Percentiles rank a stretch among this genome's conserved stretches.
These are phyloP conservation scores for Platysteira castanea DNA, from an alignment of 2,113 vertebrate genomes.

Conservation along the genomic window DNA sequence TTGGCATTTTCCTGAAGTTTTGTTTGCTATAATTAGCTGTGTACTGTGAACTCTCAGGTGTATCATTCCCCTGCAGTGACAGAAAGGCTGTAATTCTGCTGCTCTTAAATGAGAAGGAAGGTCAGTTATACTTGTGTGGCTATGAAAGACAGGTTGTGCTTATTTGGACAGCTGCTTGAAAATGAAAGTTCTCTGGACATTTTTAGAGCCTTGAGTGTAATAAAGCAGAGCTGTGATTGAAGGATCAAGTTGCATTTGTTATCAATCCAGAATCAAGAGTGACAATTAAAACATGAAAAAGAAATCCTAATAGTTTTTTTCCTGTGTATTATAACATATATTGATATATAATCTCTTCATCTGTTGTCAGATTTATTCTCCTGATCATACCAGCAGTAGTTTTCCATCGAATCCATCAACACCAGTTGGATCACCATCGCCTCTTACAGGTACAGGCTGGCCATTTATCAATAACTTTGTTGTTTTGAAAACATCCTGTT, in stretches of 20 bases:
- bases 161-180: conserved; percentile 45
- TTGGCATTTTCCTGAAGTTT: background rate
- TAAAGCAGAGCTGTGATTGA: conserved; percentile 64
- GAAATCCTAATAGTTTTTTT: conserved; percentile 30
- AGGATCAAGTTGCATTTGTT: conserved; percentile 22
- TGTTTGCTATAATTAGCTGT: background rate
- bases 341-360: conserved; percentile 6
- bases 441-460: conserved; percentile 84
- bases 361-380: conserved; percentile 94
- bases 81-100: background rate
- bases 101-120: background rate
- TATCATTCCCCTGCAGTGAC: background rate
- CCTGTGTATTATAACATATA: background rate
- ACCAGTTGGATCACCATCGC: conserved; percentile 94
- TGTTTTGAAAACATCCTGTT: background rate
- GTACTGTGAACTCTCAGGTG: background rate
- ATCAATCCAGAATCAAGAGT: conserved; percentile 30
- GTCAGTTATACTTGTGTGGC: conserved; percentile 4
- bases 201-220: conserved; percentile 56
- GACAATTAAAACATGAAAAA: conserved; percentile 58
- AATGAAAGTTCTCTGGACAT: conserved; percentile 46
- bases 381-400: conserved; percentile 99
- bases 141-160: background rate
- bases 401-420: conserved; percentile 98
- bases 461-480: background rate